phyloP scores from a whole-genome alignment of 2,888 invertebrate genomes.

The Hydriomena furcata region DNA sequence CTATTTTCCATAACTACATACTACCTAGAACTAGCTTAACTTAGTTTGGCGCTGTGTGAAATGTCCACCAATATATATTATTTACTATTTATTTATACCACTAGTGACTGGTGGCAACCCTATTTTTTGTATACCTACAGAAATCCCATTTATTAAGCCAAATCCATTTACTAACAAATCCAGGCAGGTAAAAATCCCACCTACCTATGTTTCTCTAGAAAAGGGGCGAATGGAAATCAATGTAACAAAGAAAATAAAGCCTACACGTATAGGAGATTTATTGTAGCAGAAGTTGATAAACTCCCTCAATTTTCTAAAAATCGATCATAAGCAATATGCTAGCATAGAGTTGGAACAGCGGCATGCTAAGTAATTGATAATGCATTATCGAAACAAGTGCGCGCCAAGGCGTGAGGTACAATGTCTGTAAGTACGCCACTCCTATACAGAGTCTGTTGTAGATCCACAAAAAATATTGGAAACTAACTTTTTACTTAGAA shows the following conservation, averaged over 20 bases:
- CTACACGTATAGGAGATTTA: slow-evolving; percentile 8
- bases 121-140: too few relatives aligned
- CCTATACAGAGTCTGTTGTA: slow-evolving; percentile 38
- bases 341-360: slow-evolving; percentile 23
- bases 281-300: slow-evolving; percentile 5
- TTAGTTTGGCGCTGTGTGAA: too few relatives aligned
- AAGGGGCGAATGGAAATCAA: too few relatives aligned
- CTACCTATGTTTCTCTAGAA: too few relatives aligned
- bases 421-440: slow-evolving; percentile 39
- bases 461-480: slow-evolving; percentile 39
- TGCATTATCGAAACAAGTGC: slow-evolving; percentile 54
- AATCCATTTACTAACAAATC: background rate
- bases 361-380: slow-evolving; percentile 53
- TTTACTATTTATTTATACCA: too few relatives aligned
- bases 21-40: too few relatives aligned
- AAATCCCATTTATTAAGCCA: background rate
- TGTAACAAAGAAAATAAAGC: background rate
- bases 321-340: slow-evolving; percentile 24
- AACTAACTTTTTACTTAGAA: slow-evolving; percentile 55
- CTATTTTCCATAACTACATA: too few relatives aligned
- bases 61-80: too few relatives aligned
- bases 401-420: slow-evolving; percentile 44
- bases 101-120: too few relatives aligned
- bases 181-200: background rate
- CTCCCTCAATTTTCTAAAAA: slow-evolving; percentile 19